phyloP scores from a whole-genome alignment of 2,797 vertebrate species.

The Sebastes iracundus region DNA sequence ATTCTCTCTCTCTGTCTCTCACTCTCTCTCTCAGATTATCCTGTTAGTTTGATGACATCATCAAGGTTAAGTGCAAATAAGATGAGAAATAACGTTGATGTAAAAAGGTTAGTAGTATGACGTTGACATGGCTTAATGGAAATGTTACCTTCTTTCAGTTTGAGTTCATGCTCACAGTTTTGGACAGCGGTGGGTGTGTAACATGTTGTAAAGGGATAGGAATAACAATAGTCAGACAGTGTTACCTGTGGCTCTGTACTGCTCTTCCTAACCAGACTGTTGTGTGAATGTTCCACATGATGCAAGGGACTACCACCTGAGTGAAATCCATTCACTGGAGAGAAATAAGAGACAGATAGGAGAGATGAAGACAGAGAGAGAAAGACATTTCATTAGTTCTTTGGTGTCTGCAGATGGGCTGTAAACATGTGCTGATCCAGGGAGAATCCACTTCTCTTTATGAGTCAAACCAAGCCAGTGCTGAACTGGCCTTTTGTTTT shows the following conservation, averaged over 20 bases:
- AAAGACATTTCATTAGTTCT: conserved; percentile 37
- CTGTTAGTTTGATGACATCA: neutral
- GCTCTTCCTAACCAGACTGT: conserved; percentile 85
- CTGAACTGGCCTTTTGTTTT: neutral
- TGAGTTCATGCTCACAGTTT: neutral
- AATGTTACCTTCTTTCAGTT: neutral
- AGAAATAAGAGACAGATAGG: conserved; percentile 17
- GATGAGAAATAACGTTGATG: neutral
- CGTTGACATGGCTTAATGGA: neutral
- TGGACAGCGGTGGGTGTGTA: neutral
- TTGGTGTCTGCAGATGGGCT: conserved; percentile 1
- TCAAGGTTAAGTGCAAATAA: neutral
- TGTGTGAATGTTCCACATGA: conserved; percentile 86
- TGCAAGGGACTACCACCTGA: conserved; percentile 86
- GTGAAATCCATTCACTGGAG: conserved; percentile 95
- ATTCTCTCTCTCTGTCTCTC: too few relatives aligned
- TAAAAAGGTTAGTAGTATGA: neutral
- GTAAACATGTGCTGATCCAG: neutral
- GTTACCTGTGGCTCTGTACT: conserved; percentile 90
- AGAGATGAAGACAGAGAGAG: neutral
- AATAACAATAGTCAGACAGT: neutral
- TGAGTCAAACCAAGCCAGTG: neutral
- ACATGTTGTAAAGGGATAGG: neutral
- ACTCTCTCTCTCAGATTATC: too few relatives aligned
- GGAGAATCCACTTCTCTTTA: conserved; percentile 23